Evolutionary conservation across 1,140 invertebrate genomes (phyloP).

Genomic region (Lordiphosa collinella): DNA sequence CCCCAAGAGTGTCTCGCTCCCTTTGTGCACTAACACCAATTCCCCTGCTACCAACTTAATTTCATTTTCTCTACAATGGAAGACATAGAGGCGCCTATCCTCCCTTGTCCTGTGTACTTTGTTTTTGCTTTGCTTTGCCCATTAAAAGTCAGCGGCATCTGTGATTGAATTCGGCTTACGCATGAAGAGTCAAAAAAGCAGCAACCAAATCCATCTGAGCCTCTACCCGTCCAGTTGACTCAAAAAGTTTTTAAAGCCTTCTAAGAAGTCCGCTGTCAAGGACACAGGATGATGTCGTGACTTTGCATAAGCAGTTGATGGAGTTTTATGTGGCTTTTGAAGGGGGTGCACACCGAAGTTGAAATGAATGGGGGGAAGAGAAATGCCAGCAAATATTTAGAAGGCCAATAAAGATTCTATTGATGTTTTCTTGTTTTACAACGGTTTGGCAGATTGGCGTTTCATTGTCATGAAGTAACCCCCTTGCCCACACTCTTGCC

Average conservation of each 20-base stretch:
- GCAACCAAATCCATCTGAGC: constrained; percentile 46
- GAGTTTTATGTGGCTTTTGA: constrained; percentile 12
- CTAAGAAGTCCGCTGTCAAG: constrained; percentile 66
- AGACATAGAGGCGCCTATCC: constrained; percentile 52
- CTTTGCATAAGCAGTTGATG: constrained; percentile 47
- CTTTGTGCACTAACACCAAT: constrained; percentile 11
- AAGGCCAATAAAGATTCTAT: constrained; percentile 70
- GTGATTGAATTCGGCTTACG: constrained; percentile 72
- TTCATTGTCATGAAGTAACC: constrained; percentile 46
- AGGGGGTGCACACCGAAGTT: too few relatives aligned
- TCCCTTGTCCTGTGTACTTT: constrained; percentile 5
- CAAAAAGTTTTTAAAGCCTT: constrained; percentile 47
- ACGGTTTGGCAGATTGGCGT: constrained; percentile 41
- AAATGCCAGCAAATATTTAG: constrained; percentile 55
- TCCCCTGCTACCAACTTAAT: constrained; percentile 43
- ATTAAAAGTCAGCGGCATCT: constrained; percentile 38
- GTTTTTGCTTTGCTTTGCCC: constrained; percentile 14
- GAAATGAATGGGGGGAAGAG: too few relatives aligned
- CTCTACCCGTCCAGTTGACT: constrained; percentile 4
- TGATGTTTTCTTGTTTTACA: constrained; percentile 65
- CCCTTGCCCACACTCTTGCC: constrained; percentile 6
- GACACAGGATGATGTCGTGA: constrained; percentile 34
- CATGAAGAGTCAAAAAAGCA: constrained; percentile 55
- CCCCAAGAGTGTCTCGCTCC: constrained; percentile 9
- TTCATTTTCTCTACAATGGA: constrained; percentile 49